A percentile compares a stretch with the other conserved stretches of the same genome.
Conservation (phyloP, 2,888 invertebrate species). For the Diaperis boleti region DNA sequence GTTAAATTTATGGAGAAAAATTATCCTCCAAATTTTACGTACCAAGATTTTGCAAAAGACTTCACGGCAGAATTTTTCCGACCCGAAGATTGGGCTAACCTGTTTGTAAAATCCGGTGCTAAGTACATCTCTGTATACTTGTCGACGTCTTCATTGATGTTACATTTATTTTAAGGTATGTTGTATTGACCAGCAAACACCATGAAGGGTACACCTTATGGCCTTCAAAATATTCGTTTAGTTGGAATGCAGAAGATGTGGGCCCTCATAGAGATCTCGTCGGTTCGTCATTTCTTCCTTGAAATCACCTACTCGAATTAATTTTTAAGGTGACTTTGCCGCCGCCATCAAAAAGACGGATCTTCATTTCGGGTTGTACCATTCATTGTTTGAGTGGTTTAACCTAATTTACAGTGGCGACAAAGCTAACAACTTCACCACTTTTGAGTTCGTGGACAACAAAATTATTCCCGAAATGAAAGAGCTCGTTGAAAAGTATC, state of each 20-base stretch:
- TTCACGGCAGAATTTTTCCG: conserved; percentile 93
- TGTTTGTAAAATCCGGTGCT: conserved; percentile 88
- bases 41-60: conserved; percentile 90
- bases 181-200: conserved; percentile 89
- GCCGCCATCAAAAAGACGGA: conserved; percentile 72
- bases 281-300: conserved; percentile 46
- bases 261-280: conserved; percentile 58
- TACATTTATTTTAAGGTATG: conserved; percentile 71
- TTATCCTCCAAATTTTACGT: conserved; percentile 87
- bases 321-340: conserved; percentile 73
- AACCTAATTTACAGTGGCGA: conserved; percentile 83
- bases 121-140: conserved; percentile 69
- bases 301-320: background rate
- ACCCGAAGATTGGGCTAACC: conserved; percentile 84
- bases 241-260: conserved; percentile 78
- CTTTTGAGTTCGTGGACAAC: conserved; percentile 73
- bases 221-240: conserved; percentile 85
- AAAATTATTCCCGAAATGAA: conserved; percentile 85
- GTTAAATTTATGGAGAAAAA: conserved; percentile 81
- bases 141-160: background rate
- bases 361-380: conserved; percentile 84
- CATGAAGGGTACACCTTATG: conserved; percentile 89
- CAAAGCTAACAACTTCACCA: conserved; percentile 72
- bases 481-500: conserved; percentile 77
- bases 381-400: conserved; percentile 88